Evolutionary conservation across 1,140 invertebrate species (phyloP), one percentile per base, ranked within the genome.

Genomic region (Dendrolimus kikuchii): DNA sequence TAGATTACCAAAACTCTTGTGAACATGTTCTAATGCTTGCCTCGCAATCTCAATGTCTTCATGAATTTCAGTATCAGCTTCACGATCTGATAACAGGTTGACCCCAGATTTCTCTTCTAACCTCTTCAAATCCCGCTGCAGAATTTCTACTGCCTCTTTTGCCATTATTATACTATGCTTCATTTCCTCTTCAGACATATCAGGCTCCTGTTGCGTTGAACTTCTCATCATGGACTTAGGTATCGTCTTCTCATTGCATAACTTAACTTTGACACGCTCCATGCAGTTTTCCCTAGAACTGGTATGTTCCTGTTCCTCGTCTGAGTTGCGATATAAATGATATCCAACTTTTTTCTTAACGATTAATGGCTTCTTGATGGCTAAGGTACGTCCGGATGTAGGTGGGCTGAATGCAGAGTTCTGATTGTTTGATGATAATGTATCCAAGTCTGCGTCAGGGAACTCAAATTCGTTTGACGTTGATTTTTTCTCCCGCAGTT

Each of bases 81-180:
- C 61, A 6, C 67, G 44, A 51, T 51, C 37, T 45, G 63, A 52
- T 45, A 60, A 56, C 47, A 46, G 61, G 10, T 56, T 53, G 53
- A 65, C 65, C 37, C 41, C 48, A 40, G 62, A 53, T 50, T 51
- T 67, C 39, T 64, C 45, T 40, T 80, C 69, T 54, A 76, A 74
- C 62, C 65, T 75, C 46, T 70, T 53, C 7, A 84, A 53, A 58
- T 81, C 75, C 42, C 64, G 63, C 60, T 86, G 69, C 36, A 86
- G 61, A 46, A 67, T 75, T 59, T 81, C 73, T 44, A 86, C 69
- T n/a, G 80, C 80, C 64, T 79, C 77, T 50, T 79, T 83, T 39
- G 80, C 82, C 64, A 75, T 70, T 49, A 68, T 66, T 7, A 86
- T 70, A 51, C 68, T 86, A 10, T 74, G 61, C 57, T 75, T 68